Base-by-base conservation (phyloP, 2,797 vertebrate species). In the Parotocinclus haroldoi region DNA sequence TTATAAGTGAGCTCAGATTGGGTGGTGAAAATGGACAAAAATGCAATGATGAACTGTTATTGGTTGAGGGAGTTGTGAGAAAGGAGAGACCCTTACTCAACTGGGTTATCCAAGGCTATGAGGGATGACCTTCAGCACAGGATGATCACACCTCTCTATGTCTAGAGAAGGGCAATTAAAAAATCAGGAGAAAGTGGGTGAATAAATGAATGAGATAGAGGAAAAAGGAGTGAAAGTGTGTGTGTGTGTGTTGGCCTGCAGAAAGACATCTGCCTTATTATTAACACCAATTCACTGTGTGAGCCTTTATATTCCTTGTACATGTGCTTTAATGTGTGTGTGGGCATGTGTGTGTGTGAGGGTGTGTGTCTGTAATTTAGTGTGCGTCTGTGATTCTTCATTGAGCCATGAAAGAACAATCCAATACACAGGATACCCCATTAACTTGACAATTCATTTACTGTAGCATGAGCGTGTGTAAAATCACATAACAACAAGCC, bases 201-300 rank as follows among this genome's bases (percentile, higher is more conserved):
- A 69, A 71, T 72, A 46, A 69, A 68, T 61, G 61, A 72, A 68
- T 58, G 54, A 37, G 63, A 70, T 37, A 45, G 36, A 53, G 58
- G 10, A n/a, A 42, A 55, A 56, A 11, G 53, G 63, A 53, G 63
- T 49, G 48, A 48, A 46, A 63, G 74, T 51, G 54, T 55, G 27
- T 83, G 85, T 72, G 78, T 84, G 79, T 84, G 72, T 82, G 72
- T 68, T 76, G 82, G 79, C 84, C 84, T 85, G 82, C 82, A 79
- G 85, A 82, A 84, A 88, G 90, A 90, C 90, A 91, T 90, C 89
- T 91, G 90, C 86, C 86, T 89, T 86, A 90, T 91, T 91, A 90
- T 86, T 65, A 84, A 83, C 80, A 79, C 76, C 86, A 86, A 85
- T 89, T 83, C 84, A 86, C 87, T 83, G 84, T 86, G 84, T 78